phyloP scores from a whole-genome alignment of 2,113 vertebrate species.

The Turdus rufiventris region DNA sequence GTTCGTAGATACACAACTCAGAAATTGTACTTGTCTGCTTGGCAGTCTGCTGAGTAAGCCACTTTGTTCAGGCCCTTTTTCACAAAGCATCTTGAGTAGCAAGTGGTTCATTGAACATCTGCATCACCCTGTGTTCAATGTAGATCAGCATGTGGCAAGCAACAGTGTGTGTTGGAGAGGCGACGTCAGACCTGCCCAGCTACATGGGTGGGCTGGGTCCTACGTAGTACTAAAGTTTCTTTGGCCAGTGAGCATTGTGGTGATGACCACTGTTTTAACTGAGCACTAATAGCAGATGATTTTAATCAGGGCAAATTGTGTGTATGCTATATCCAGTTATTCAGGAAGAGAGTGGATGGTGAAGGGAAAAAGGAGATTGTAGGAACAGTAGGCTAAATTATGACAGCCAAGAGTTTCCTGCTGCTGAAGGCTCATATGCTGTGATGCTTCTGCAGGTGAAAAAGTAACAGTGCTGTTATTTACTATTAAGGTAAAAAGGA shows the following conservation, averaged over 20 bases:
- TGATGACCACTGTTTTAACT: not conserved
- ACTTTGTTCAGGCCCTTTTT: not conserved
- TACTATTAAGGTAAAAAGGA: not conserved
- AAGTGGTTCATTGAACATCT: not conserved
- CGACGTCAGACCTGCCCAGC: not conserved
- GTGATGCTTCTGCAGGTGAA: not conserved
- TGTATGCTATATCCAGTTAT: not conserved
- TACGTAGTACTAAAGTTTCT: not conserved
- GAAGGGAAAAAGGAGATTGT: not conserved
- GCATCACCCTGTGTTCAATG: conserved; percentile 33
- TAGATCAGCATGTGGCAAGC: not conserved
- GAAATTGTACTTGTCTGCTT: not conserved
- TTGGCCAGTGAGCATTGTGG: not conserved
- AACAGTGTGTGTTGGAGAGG: not conserved
- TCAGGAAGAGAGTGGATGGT: not conserved
- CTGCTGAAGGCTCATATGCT: not conserved
- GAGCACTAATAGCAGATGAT: not conserved
- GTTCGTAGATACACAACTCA: not conserved
- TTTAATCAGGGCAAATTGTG: conserved; percentile 5
- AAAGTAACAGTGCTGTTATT: not conserved
- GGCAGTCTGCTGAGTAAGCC: not conserved
- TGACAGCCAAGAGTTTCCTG: not conserved
- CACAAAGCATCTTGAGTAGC: not conserved
- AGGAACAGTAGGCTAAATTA: not conserved
- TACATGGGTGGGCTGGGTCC: not conserved